Base-by-base conservation (phyloP, 2,888 invertebrate genomes). In the Thecocarcelia acutangulata region DNA sequence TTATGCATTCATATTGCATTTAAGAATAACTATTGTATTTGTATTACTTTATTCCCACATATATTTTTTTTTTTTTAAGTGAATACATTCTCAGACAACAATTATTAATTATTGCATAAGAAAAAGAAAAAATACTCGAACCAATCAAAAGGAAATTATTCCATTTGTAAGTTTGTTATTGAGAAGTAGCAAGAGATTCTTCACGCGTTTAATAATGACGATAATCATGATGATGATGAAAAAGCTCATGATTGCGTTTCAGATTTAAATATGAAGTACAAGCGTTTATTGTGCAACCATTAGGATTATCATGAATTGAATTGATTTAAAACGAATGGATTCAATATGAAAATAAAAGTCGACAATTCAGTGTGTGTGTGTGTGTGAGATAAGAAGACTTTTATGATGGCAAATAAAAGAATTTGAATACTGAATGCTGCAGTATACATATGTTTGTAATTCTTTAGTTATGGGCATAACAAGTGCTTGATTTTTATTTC, bases 61-160 rank as follows among this genome's bases (percentile, higher is more conserved):
- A 33, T 33, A 6, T 33, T 33, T 56, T 64, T 48, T 9, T 33
- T 33, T 33, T 56, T 64, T 48, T 9, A 76, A 69, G 21, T 70
- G 70, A 54, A 69, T 48, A 52, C 19, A 40, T 48, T 56, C 69
- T 70, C 70, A 77, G 77, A 63, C 77, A 42, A 77, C 70, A 46
- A 58, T 78, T 56, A 63, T 42, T 72, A 72, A 64, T 72, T 78
- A 70, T 78, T 78, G 46, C 70, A 77, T 54, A 77, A 63, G 28
- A 68, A 52, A 40, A 68, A n/a, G n/a, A 50, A 40, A 50, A 66
- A 19, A 28, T 40, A 48, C n/a, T 24, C 37, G 50, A 70, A 50
- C n/a, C 44, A 48, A 59, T 48, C 12, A 37, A 59, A 70, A 59
- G 12, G n/a, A 72, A 61, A 28, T 50, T 61, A 0, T 48, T 58